Conservation (phyloP, 2,113 vertebrate species). For the Brevimyrus niger region DNA sequence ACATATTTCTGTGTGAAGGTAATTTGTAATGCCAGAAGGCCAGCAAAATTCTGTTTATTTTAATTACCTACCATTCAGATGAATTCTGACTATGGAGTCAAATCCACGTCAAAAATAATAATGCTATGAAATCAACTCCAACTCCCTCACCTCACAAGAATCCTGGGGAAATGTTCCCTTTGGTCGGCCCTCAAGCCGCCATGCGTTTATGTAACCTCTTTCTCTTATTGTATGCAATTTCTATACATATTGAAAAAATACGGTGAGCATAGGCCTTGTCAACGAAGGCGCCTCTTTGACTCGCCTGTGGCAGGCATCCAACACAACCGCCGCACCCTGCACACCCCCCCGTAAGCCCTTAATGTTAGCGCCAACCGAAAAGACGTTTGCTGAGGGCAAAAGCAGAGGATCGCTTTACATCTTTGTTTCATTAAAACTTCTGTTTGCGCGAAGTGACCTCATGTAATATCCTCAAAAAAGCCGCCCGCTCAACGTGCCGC, state of each 20-base stretch:
- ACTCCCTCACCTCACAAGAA: background rate
- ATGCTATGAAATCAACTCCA: background rate
- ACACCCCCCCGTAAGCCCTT: background rate
- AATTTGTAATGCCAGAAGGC: constrained; percentile 10
- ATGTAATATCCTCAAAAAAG: background rate
- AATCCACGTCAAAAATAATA: background rate
- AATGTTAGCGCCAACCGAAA: background rate
- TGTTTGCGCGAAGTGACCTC: background rate
- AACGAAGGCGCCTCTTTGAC: background rate
- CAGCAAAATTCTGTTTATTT: constrained; percentile 6
- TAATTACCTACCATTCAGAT: background rate
- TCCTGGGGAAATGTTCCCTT: background rate
- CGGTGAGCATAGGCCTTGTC: background rate
- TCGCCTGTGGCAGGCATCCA: background rate
- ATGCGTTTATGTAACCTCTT: background rate
- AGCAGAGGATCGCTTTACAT: background rate
- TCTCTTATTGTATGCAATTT: background rate
- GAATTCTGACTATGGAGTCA: background rate
- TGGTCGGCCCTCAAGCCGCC: background rate
- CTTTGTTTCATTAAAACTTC: background rate
- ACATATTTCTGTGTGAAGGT: background rate
- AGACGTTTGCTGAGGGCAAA: background rate
- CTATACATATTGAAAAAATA: background rate
- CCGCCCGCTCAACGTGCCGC: background rate
- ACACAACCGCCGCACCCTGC: background rate